phyloP scores from a whole-genome alignment of 2,888 invertebrate genomes.

The Parelbella ahira region DNA sequence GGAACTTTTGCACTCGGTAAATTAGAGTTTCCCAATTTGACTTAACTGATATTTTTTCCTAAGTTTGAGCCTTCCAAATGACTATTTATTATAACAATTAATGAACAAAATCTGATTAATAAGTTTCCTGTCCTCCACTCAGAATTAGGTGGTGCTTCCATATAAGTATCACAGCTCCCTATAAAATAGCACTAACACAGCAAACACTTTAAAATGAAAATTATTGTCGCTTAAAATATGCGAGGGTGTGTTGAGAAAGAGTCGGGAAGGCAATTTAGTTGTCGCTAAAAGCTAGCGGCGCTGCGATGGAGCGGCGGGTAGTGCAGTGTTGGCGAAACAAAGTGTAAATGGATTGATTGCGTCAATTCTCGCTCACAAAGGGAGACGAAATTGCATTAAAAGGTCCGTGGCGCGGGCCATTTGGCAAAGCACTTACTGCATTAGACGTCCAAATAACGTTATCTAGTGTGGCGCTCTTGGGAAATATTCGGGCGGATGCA shows the following conservation, averaged over 20 bases:
- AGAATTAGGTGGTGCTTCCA: no score
- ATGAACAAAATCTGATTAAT: no score
- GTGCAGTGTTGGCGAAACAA: slow-evolving; percentile 75
- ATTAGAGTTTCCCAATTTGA: no score
- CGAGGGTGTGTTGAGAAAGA: slow-evolving; percentile 32
- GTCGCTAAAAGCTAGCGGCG: slow-evolving; percentile 59
- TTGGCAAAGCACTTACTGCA: slow-evolving; percentile 77
- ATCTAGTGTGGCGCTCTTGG: slow-evolving; percentile 58
- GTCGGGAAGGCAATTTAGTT: slow-evolving; percentile 49
- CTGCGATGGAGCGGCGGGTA: slow-evolving; percentile 36
- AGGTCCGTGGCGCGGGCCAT: slow-evolving; percentile 76
- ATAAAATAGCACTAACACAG: no score
- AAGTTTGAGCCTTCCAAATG: no score
- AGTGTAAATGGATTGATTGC: slow-evolving; percentile 82
- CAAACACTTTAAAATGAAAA: slow-evolving; percentile 22
- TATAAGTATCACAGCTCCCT: no score
- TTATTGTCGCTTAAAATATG: slow-evolving; percentile 23
- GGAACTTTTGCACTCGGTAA: no score
- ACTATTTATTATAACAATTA: no score
- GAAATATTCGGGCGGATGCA: slow-evolving; percentile 35
- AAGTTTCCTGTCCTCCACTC: no score
- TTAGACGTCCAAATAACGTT: slow-evolving; percentile 76
- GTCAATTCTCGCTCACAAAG: slow-evolving; percentile 77
- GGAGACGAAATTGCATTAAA: slow-evolving; percentile 77
- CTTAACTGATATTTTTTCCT: no score